These are phyloP conservation scores for Dicentrarchus labrax DNA, from an alignment of 2,113 vertebrate genomes.

Conservation along the genomic window DNA sequence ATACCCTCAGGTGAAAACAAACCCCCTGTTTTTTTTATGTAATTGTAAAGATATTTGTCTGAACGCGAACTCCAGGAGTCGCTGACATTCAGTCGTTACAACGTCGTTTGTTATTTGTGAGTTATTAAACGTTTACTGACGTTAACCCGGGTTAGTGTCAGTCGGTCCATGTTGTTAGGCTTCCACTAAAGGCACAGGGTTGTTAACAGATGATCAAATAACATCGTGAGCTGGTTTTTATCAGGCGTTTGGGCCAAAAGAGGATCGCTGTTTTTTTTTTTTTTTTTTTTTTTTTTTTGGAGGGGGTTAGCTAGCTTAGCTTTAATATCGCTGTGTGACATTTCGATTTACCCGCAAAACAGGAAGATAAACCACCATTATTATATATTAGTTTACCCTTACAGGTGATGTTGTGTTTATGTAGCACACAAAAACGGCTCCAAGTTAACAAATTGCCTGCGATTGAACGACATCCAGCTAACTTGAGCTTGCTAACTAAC, in stretches of 20 bases:
- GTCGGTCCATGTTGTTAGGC: too few relatives aligned
- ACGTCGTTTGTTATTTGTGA: constrained; percentile 47
- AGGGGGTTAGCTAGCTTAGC: constrained; percentile 60
- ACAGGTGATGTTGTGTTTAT: too few relatives aligned
- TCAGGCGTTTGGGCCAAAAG: constrained; percentile 55
- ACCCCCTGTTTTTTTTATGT: too few relatives aligned
- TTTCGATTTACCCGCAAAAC: background rate
- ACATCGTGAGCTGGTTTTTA: constrained; percentile 28
- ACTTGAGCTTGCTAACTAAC: constrained; percentile 39
- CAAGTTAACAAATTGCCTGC: too few relatives aligned
- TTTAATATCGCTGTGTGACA: background rate
- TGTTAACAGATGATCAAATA: constrained; percentile 28
- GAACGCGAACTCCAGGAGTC: background rate
- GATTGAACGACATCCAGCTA: constrained; percentile 28
- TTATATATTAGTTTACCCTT: background rate
- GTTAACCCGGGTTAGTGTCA: too few relatives aligned
- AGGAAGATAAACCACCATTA: background rate
- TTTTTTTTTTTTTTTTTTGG: too few relatives aligned
- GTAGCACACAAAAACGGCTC: background rate
- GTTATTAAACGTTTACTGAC: constrained; percentile 68
- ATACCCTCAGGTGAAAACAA: constrained; percentile 68
- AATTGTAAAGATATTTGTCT: too few relatives aligned
- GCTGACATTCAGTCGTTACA: constrained; percentile 20
- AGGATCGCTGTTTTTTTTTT: constrained; percentile 60
- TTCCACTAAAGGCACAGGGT: constrained; percentile 36